Conservation (phyloP, 1,140 invertebrate genomes). For the Drosophila triauraria region DNA sequence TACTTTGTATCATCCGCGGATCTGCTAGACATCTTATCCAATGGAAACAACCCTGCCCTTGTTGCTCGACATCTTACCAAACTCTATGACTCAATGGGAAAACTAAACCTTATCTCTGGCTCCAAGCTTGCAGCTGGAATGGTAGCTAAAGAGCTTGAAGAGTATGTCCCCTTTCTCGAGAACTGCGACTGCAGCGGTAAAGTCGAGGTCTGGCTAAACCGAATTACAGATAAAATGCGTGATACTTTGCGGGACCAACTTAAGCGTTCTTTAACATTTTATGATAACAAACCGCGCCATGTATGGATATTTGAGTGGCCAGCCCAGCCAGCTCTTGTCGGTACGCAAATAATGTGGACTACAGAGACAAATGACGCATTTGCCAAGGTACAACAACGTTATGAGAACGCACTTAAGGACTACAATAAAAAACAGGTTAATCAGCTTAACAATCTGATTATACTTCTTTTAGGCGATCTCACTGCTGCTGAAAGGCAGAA, state of each 20-base stretch:
- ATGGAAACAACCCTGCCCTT: slow-evolving; percentile 95
- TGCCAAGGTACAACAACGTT: slow-evolving; percentile 94
- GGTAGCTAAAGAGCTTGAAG: slow-evolving; percentile 94
- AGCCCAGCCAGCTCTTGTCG: slow-evolving; percentile 93
- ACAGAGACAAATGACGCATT: slow-evolving; percentile 96
- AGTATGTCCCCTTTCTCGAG: slow-evolving; percentile 90
- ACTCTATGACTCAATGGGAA: slow-evolving; percentile 95
- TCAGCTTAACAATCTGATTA: slow-evolving; percentile 93
- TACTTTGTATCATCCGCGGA: slow-evolving; percentile 98
- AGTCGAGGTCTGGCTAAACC: slow-evolving; percentile 96
- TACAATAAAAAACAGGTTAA: slow-evolving; percentile 96
- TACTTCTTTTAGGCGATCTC: slow-evolving; percentile 92
- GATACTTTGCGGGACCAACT: slow-evolving; percentile 92
- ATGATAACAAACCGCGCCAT: slow-evolving; percentile 96
- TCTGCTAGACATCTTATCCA: slow-evolving; percentile 97
- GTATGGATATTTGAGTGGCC: slow-evolving; percentile 97
- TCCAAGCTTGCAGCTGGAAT: slow-evolving; percentile 87
- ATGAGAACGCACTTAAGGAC: slow-evolving; percentile 96
- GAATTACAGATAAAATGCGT: slow-evolving; percentile 93
- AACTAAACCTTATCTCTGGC: slow-evolving; percentile 90
- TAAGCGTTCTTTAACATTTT: slow-evolving; percentile 91
- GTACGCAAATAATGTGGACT: slow-evolving; percentile 98
- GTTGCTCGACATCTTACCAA: slow-evolving; percentile 95
- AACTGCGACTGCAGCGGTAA: slow-evolving; percentile 94
- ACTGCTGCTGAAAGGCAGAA: slow-evolving; percentile 94